These are phyloP conservation scores for Drosophila rhopaloa DNA, from an alignment of 1,140 invertebrate species.

Conservation along the genomic window DNA sequence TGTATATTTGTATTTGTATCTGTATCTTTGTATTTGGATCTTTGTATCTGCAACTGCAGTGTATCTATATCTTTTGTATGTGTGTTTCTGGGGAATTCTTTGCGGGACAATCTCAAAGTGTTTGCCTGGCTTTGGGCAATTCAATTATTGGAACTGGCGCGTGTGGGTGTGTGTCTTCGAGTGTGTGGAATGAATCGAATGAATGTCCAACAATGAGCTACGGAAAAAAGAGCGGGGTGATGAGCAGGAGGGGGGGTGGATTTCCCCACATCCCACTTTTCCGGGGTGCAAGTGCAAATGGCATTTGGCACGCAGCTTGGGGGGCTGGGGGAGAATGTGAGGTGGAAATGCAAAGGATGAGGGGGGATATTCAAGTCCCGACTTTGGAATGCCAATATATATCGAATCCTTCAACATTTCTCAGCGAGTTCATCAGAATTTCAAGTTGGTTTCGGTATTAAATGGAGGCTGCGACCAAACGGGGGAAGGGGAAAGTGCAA, in stretches of 20 bases:
- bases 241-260: conserved; percentile 18
- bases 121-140: conserved; percentile 45
- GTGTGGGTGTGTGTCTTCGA: conserved; percentile 10
- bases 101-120: conserved; percentile 23
- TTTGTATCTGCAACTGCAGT: conserved; percentile 13
- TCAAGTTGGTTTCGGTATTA: conserved; percentile 18
- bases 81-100: conserved; percentile 29
- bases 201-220: conserved; percentile 40
- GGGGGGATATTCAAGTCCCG: conserved; percentile 1
- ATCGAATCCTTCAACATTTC: conserved; percentile 31
- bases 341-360: background rate
- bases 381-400: conserved; percentile 42
- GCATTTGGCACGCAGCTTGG: conserved; percentile 54
- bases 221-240: conserved; percentile 14
- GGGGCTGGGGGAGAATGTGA: background rate
- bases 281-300: conserved; percentile 53
- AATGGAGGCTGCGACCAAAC: conserved; percentile 33
- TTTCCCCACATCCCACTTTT: conserved; percentile 23
- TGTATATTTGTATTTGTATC: conserved; percentile 24
- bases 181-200: conserved; percentile 35
- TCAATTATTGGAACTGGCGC: conserved; percentile 36
- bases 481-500: conserved; percentile 17
- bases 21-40: conserved; percentile 10
- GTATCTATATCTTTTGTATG: conserved; percentile 15
- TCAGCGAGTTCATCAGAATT: conserved; percentile 36